These are phyloP conservation scores for Diabrotica undecimpunctata DNA, from an alignment of 1,140 invertebrate species.

Conservation along the genomic window DNA sequence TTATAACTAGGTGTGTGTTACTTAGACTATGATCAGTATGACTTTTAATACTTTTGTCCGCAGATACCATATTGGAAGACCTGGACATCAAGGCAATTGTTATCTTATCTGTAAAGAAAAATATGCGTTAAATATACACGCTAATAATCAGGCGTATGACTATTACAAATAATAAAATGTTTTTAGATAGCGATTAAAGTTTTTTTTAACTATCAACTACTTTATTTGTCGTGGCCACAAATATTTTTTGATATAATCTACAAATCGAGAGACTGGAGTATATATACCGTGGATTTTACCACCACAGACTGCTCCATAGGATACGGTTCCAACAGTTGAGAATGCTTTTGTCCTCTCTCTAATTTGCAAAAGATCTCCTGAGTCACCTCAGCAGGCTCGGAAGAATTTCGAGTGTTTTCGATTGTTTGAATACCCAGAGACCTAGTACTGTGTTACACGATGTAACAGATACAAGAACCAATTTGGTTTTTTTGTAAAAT, in stretches of 20 bases:
- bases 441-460: too few species aligned
- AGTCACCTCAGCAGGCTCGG: conserved; percentile 80
- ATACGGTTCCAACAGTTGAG: conserved; percentile 65
- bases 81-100: conserved; percentile 14
- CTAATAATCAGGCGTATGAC: too few species aligned
- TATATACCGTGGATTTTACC: conserved; percentile 63
- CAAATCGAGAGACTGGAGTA: conserved; percentile 62
- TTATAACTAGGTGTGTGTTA: conserved; percentile 58
- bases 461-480: too few species aligned
- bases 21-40: conserved; percentile 31
- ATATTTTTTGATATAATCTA: conserved; percentile 71
- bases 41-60: conserved; percentile 2
- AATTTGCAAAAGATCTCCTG: conserved; percentile 64
- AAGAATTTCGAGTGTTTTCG: too few species aligned
- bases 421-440: too few species aligned
- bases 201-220: not conserved
- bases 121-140: not conserved
- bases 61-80: conserved; percentile 34
- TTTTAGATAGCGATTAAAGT: too few species aligned
- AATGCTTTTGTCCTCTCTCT: conserved; percentile 45
- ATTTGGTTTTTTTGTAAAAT: too few species aligned
- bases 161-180: too few species aligned
- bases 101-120: not conserved
- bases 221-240: conserved; percentile 55
- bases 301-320: conserved; percentile 65